phyloP scores from a whole-genome alignment of 2,113 vertebrate species.

The Pangasianodon gigas region DNA sequence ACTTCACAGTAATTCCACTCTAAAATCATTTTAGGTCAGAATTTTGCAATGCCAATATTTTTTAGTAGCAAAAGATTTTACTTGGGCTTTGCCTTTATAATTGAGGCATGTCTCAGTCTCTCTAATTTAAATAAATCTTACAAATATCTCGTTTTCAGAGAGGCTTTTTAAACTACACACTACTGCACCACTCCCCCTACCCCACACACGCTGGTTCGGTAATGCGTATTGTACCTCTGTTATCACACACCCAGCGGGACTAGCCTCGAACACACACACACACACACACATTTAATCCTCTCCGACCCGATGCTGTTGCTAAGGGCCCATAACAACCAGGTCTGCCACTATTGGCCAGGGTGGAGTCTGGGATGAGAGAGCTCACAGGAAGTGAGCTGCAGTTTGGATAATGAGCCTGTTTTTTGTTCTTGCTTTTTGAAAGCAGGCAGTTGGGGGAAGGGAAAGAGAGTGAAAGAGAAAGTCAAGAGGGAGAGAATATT shows the following conservation, averaged over 20 bases:
- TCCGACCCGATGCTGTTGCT: slow-evolving; percentile 71
- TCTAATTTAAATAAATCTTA: slow-evolving; percentile 11
- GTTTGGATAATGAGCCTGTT: slow-evolving; percentile 43
- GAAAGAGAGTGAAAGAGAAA: not conserved
- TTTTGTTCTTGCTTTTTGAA: slow-evolving; percentile 34
- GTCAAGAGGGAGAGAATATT: not conserved
- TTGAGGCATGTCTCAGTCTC: not conserved
- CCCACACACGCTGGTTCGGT: slow-evolving; percentile 54
- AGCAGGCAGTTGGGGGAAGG: slow-evolving; percentile 11
- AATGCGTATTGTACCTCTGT: slow-evolving; percentile 56
- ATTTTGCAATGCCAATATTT: not conserved
- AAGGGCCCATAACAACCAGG: slow-evolving; percentile 68
- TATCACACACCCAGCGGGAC: slow-evolving; percentile 56
- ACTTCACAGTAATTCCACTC: not conserved
- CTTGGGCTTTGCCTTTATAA: not conserved
- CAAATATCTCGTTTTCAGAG: not conserved
- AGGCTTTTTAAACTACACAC: slow-evolving; percentile 7
- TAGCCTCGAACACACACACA: slow-evolving; percentile 14
- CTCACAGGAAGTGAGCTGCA: slow-evolving; percentile 39
- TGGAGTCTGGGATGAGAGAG: slow-evolving; percentile 48
- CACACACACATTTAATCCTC: slow-evolving; percentile 47
- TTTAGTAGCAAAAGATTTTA: not conserved
- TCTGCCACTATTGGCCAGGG: slow-evolving; percentile 64
- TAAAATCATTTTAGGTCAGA: not conserved
- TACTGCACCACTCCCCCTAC: slow-evolving; percentile 5